Evolutionary conservation across 2,888 invertebrate genomes (phyloP).

Genomic region (Frankliniella fusca): DNA sequence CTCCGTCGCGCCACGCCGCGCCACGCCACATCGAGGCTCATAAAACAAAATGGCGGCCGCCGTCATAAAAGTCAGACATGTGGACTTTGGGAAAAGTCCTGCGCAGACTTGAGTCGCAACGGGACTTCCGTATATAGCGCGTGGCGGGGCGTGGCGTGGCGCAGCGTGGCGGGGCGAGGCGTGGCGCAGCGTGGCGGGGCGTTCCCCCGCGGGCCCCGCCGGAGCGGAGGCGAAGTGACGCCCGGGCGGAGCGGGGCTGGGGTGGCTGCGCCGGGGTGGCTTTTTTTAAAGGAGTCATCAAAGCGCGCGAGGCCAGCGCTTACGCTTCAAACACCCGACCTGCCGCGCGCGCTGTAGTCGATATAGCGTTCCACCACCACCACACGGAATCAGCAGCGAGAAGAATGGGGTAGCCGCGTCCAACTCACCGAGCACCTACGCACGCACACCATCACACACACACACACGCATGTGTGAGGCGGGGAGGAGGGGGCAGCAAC

Average conservation of each 20-base stretch:
- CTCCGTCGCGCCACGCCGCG: neutral
- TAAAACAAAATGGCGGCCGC: conserved; percentile 19
- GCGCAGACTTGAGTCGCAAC: neutral
- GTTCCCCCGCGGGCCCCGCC: neutral
- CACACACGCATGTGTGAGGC: neutral
- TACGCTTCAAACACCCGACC: neutral
- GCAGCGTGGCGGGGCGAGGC: neutral
- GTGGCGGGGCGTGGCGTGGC: too few relatives aligned
- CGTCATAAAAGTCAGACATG: conserved; percentile 17
- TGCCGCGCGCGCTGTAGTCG: too few relatives aligned
- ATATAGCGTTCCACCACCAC: too few relatives aligned
- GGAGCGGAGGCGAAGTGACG: too few relatives aligned
- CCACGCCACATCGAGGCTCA: neutral
- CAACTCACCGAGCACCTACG: too few relatives aligned
- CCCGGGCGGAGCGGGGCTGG: too few relatives aligned
- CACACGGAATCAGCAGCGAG: too few relatives aligned
- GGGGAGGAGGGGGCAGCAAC: neutral
- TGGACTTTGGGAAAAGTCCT: conserved; percentile 15
- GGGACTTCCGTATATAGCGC: too few relatives aligned
- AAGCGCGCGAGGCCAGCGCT: neutral
- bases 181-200: neutral
- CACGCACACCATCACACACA: too few relatives aligned
- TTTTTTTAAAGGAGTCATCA: neutral
- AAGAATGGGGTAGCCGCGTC: too few relatives aligned
- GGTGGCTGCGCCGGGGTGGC: neutral